Base-by-base conservation (phyloP, 2,797 vertebrate genomes). In the Hybognathus amarus region DNA sequence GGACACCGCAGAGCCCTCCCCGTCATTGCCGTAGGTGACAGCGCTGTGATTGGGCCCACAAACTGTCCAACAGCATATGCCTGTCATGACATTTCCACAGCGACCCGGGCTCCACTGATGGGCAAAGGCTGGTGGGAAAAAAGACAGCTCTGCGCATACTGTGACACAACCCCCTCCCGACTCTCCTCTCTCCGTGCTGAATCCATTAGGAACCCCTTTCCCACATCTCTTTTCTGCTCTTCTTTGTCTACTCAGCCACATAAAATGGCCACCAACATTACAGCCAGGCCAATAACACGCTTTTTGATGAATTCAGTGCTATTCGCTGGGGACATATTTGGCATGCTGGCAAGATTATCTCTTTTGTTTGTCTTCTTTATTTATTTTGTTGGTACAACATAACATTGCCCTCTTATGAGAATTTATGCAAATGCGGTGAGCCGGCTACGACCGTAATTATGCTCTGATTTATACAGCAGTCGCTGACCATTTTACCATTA, bases 1-100 rank as follows among this genome's bases (percentile, higher is more conserved):
- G 63, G 70, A 76, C 75, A 78, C 75, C 15, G 33, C 36, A 40
- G 75, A 77, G 67, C 82, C 77, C 67, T 73, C 77, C 82, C 75
- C 71, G 71, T 71, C 33, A 79, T 87, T 61, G 85, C 88, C 86
- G 74, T 66, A 85, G 87, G 86, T 85, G 86, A 87, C 87, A 84
- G 83, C 54, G 47, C 82, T 80, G 85, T 77, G 84, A 88, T 86
- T 82, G 80, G 81, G 68, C 67, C 24, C 78, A 79, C 75, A 73
- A 85, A 88, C 80, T 80, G 73, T 83, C 85, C 82, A 27, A 87
- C 84, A 88, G 85, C 87, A 85, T 88, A 88, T 89, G 86, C 85
- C 85, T 85, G 87, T 87, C 84, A 81, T 88, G 87, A 85, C 86
- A 89, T 88, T 87, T 88, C 83, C 86, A 87, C 76, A 7, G 77